Evolutionary conservation across 2,113 vertebrate genomes (phyloP), one percentile per base, ranked within the genome.

Genomic region (Pungitius pungitius): DNA sequence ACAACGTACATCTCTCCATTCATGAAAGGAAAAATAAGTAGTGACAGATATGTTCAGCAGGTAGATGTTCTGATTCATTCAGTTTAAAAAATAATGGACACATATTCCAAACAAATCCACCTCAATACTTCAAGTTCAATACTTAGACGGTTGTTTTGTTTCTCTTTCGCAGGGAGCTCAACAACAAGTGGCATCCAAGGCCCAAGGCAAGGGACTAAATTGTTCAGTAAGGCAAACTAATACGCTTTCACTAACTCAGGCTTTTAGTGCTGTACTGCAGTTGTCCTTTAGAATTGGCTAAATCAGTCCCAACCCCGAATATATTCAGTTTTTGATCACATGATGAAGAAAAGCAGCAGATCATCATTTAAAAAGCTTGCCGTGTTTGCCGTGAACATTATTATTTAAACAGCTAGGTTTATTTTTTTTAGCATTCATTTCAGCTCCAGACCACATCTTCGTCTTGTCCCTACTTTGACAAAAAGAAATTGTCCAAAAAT

Each of bases 121-220:
- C 17, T 20, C 3, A 6, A 9, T 30, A 3, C 30, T n/a, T 66
- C 2, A 37, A 30, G 5, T 63, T 64, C 27, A 47, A 65, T 33
- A 0, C 6, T 37, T 57, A n/a, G 67, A 35, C 33, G n/a, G 24
- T 37, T 22, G 22, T 20, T 59, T 59, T 59, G 35, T 0, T n/a
- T 12, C 79, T 45, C 83, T 74, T 82, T 77, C 93, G 65, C 94
- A 97, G 96, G 94, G 81, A 94, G 91, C 35, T 91, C 85, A 85
- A 89, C 89, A 61, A 94, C 94, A 86, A 94, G 90, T 90, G 92
- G 93, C 77, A 94, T 93, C 90, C 94, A 86, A 89, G 96, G 95
- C 92, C 95, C 95, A 93, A 92, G 94, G 94, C 95, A 95, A 95
- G 95, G 95, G 90, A 93, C 94, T 89, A 95, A 96, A 86, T 93